Percentiles rank a stretch among this genome's conserved stretches.
Conservation (phyloP, 1,140 invertebrate genomes). For the Aphelinus atriplicis region DNA sequence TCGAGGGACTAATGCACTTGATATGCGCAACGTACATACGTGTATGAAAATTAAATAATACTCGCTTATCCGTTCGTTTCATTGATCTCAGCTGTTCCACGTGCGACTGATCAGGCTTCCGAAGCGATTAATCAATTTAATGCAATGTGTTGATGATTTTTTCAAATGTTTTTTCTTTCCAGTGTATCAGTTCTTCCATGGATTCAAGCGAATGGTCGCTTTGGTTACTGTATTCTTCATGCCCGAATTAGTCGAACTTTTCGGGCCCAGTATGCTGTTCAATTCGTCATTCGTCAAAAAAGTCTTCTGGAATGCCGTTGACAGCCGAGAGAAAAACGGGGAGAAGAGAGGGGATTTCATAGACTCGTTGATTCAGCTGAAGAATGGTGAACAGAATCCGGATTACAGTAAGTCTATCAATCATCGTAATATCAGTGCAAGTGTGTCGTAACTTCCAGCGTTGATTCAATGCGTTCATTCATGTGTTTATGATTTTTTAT, state of each 20-base stretch:
- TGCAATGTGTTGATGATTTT: too few species aligned
- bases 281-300: slow-evolving; percentile 51
- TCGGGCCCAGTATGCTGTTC: slow-evolving; percentile 49
- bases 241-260: slow-evolving; percentile 53
- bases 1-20: too few species aligned
- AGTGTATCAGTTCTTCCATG: slow-evolving; percentile 55
- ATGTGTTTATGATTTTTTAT: too few species aligned
- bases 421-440: slow-evolving; percentile 21
- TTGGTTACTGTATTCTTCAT: slow-evolving; percentile 56
- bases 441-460: too few species aligned
- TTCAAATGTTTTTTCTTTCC: slow-evolving; percentile 25
- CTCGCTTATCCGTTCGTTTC: too few species aligned
- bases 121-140: too few species aligned
- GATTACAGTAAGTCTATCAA: slow-evolving; percentile 51
- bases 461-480: too few species aligned
- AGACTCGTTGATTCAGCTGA: slow-evolving; percentile 57
- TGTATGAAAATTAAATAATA: too few species aligned
- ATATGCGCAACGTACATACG: too few species aligned
- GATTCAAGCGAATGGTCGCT: slow-evolving; percentile 60
- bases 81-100: too few species aligned
- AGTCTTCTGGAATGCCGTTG: slow-evolving; percentile 58
- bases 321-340: slow-evolving; percentile 51
- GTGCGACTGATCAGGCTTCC: too few species aligned
- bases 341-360: slow-evolving; percentile 59
- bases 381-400: slow-evolving; percentile 53